Base-by-base conservation (phyloP, 2,888 invertebrate genomes). In the Epistrophella euchroma region DNA sequence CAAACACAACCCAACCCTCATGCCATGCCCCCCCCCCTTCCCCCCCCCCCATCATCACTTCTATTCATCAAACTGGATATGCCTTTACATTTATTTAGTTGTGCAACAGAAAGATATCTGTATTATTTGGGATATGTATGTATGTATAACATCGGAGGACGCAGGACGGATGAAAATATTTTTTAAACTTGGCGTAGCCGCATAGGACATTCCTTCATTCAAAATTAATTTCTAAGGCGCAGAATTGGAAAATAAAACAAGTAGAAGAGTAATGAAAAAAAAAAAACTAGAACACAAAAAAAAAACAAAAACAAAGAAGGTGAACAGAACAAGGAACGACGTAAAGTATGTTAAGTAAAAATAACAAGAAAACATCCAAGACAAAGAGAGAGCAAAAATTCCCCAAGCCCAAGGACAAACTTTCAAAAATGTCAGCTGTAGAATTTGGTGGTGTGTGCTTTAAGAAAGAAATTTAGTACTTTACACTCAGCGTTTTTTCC, bases 361-460 rank as follows among this genome's bases (percentile, higher is more conserved):
- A 52, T 52, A 22, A 56, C 35, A 58, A 52, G 52, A 25, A 70
- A 32, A 78, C 43, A 17, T 35, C n/a, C 25, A 50, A 40, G 62
- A 70, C 9, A 68, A 15, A 19, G 19, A 68, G 25, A 9, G 66
- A 56, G 32, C 47, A 71, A 43, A 58, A 76, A 62, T 22, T 73
- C n/a, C 62, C 82, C 86, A 86, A 86, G 86, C 62, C 82, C 86
- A 86, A 86, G 86, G 86, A 74, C 86, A 74, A 60, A 32, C 0
- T 74, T 78, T 74, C 73, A 75, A 78, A 73, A 82, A 82, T 78
- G 78, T 82, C 86, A 78, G 86, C 86, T 86, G 86, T 86, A 60
- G 17, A n/a, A 9, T 45, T 77, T 43, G 47, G 43, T 32, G 15
- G 72, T 77, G 52, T 82, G 64, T 70, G 73, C 68, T 52, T 13